Evolutionary conservation across 1,140 invertebrate species (phyloP).

Genomic region (Eueides isabella): DNA sequence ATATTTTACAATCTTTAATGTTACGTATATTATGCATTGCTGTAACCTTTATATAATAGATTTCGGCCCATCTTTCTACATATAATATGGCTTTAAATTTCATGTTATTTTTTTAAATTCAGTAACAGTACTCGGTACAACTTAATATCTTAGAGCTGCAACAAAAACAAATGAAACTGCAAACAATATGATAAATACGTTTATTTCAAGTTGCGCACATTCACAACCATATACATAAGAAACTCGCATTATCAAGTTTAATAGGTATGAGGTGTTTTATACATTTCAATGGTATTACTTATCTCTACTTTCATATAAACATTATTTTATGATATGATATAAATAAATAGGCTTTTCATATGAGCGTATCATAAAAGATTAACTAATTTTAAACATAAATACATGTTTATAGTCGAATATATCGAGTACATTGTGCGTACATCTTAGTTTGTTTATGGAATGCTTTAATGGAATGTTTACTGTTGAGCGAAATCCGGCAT

Average conservation of each 20-base stretch:
- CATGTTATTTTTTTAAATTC: too few species aligned
- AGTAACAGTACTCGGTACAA: constrained; percentile 30
- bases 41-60: too few species aligned
- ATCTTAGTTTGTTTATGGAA: constrained; percentile 26
- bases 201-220: constrained; percentile 65
- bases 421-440: background rate
- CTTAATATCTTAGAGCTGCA: constrained; percentile 7
- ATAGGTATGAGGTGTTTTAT: constrained; percentile 55
- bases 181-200: constrained; percentile 69
- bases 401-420: constrained; percentile 22
- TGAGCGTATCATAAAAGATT: constrained; percentile 29
- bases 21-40: too few species aligned
- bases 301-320: constrained; percentile 28
- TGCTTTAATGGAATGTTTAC: constrained; percentile 64
- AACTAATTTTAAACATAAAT: constrained; percentile 24
- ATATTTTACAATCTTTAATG: too few species aligned
- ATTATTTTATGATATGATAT: constrained; percentile 40
- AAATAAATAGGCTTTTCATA: constrained; percentile 44
- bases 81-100: too few species aligned
- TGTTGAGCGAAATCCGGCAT: constrained; percentile 58
- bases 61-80: too few species aligned
- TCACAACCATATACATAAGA: constrained; percentile 50
- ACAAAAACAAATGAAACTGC: constrained; percentile 52
- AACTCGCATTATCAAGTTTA: constrained; percentile 38
- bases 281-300: constrained; percentile 44